Evolutionary conservation across 1,140 invertebrate genomes (phyloP).

Genomic region (Bombus superbus): DNA sequence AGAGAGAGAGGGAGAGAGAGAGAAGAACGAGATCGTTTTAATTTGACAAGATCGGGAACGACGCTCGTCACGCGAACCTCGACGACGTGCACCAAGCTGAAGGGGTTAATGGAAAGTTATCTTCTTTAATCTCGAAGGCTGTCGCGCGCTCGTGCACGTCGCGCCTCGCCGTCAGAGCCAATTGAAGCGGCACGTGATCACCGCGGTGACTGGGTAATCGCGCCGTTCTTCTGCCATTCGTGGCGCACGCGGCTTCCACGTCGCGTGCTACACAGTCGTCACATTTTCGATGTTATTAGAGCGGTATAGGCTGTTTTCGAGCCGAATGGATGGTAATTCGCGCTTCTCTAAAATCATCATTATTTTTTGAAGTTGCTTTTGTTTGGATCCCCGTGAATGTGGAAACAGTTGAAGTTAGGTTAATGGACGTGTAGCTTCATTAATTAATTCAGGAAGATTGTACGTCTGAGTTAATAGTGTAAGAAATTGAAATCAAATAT

Average conservation of each 20-base stretch:
- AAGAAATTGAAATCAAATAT: too few species aligned
- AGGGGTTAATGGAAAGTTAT: conserved; percentile 55
- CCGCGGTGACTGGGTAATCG: conserved; percentile 24
- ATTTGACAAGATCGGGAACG: conserved; percentile 51
- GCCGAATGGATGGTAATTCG: neutral
- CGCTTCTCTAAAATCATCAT: neutral
- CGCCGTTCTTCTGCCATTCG: neutral
- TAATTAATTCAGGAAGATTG: too few species aligned
- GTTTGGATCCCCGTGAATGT: too few species aligned
- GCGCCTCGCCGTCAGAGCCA: conserved; percentile 23
- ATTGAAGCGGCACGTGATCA: conserved; percentile 51
- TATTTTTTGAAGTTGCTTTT: too few species aligned
- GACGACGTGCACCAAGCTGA: conserved; percentile 16
- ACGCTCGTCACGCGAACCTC: conserved; percentile 42
- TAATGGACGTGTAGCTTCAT: too few species aligned
- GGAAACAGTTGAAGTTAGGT: too few species aligned
- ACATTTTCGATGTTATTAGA: neutral
- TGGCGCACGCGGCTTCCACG: neutral
- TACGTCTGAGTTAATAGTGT: too few species aligned
- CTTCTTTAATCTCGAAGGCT: conserved; percentile 55
- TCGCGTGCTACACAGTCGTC: conserved; percentile 17
- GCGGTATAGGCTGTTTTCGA: neutral
- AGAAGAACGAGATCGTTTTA: conserved; percentile 13
- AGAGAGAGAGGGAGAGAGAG: neutral
- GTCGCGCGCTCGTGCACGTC: conserved; percentile 45